Base-by-base conservation (phyloP, 2,113 vertebrate genomes). In the Tor tambroides region DNA sequence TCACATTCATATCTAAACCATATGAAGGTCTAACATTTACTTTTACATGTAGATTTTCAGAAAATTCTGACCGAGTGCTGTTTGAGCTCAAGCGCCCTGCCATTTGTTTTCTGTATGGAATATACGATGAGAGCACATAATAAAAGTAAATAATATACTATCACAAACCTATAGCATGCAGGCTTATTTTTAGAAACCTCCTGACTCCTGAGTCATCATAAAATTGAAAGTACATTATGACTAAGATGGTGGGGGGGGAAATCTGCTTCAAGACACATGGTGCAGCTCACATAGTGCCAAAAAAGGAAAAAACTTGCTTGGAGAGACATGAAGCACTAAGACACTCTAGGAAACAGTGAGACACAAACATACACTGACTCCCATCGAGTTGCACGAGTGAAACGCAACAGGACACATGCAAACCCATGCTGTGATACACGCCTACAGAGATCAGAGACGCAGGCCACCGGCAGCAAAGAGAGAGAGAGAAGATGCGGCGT, bases 381-480 rank as follows among this genome's bases (percentile, higher is more conserved):
- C 76, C 38, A 79, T 61, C 4, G 78, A 56, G 79, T 43, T 4
- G 3, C 65, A 35, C 54, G 86, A 85, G 30, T 83, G 83, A 84
- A 86, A 75, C 84, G 69, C 51, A 65, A 85, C 63, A 80, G 51
- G 56, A 65, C 69, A 85, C 82, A 81, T 81, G 76, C 79, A 65
- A 86, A 85, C 76, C 84, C 86, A 91, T 67, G 85, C 88, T 89
- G 90, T n/a, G 88, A 88, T 91, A 89, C 85, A 80, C 78, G 80
- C 83, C 49, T 74, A 75, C 51, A 71, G 49, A 87, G 71, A 91
- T 88, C 86, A 88, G 28, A 90, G 54, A 78, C 54, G 26, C 80
- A 87, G 86, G 72, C 79, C 79, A 69, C 84, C 76, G n/a, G 61
- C 65, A 82, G 80, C 78, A 41, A 21, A 76, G 75, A 67, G 88